Conservation (phyloP, 2,888 invertebrate genomes). For the Netelia melanura region DNA sequence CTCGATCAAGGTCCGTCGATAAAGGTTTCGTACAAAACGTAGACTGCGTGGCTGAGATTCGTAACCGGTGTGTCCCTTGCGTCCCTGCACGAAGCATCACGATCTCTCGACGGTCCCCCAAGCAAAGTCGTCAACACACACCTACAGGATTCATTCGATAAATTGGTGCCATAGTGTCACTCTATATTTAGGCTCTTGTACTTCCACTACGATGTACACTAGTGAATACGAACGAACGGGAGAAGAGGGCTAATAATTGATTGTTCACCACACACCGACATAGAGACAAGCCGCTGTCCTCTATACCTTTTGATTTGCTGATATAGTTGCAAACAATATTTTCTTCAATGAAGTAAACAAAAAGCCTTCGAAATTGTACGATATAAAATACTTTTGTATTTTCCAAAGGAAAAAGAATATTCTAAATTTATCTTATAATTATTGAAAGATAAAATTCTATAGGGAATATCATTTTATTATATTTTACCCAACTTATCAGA, state of each 20-base stretch:
- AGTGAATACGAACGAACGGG: conserved; percentile 47
- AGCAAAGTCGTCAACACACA: conserved; percentile 74
- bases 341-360: neutral
- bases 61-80: conserved; percentile 74
- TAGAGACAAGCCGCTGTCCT: conserved; percentile 33
- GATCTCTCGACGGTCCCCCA: conserved; percentile 76
- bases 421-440: neutral
- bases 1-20: conserved; percentile 22
- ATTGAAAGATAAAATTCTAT: neutral
- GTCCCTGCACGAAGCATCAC: conserved; percentile 76
- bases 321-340: conserved; percentile 13
- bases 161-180: conserved; percentile 84
- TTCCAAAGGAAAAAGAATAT: neutral
- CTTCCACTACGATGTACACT: conserved; percentile 46
- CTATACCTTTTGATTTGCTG: conserved; percentile 29
- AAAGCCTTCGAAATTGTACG: neutral
- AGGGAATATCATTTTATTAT: neutral
- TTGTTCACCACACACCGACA: conserved; percentile 35
- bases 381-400: neutral
- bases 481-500: neutral
- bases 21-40: conserved; percentile 54
- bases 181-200: conserved; percentile 81
- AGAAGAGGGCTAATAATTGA: conserved; percentile 64
- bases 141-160: conserved; percentile 82
- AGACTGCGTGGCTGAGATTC: conserved; percentile 75